Percentiles rank a stretch among this genome's conserved stretches.
Conservation (phyloP, 2,888 invertebrate genomes). For the Temnothorax ravouxi region DNA sequence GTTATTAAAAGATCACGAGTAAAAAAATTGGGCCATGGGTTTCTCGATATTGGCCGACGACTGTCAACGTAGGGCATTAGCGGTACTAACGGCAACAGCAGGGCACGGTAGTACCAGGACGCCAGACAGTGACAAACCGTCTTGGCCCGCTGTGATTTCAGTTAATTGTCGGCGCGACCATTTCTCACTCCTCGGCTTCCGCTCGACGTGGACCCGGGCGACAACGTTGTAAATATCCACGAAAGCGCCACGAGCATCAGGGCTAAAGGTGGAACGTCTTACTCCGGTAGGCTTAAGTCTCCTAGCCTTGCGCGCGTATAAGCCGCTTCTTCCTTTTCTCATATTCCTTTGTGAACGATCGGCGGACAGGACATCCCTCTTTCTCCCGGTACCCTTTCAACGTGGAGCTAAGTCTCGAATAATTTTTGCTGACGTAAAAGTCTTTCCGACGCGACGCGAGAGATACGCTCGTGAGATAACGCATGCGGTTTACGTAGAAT, state of each 20-base stretch:
- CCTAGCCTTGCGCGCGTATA: conserved; percentile 67
- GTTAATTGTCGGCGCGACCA: conserved; percentile 84
- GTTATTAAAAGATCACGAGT: not conserved
- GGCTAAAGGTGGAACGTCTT: conserved; percentile 83
- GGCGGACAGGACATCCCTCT: conserved; percentile 31
- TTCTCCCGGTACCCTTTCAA: conserved; percentile 27
- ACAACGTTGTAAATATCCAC: conserved; percentile 83
- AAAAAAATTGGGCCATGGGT: not conserved
- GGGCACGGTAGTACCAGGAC: conserved; percentile 66
- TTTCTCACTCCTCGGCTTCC: conserved; percentile 82
- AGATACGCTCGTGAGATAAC: not conserved
- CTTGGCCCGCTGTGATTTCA: conserved; percentile 83
- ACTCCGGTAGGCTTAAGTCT: conserved; percentile 75
- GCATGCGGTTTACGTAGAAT: not conserved
- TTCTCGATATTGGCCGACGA: conserved; percentile 45
- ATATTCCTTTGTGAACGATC: conserved; percentile 65
- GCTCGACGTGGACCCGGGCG: conserved; percentile 52
- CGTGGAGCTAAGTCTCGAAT: conserved; percentile 13
- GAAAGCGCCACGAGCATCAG: conserved; percentile 80
- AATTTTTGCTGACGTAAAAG: conserved; percentile 21
- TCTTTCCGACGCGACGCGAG: not conserved
- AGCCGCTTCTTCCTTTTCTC: conserved; percentile 68
- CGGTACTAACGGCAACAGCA: conserved; percentile 68
- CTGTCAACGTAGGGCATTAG: conserved; percentile 60
- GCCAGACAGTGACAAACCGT: conserved; percentile 83